Evolutionary conservation across 2,888 invertebrate species (phyloP).

Genomic region (Ochropacha duplaris): DNA sequence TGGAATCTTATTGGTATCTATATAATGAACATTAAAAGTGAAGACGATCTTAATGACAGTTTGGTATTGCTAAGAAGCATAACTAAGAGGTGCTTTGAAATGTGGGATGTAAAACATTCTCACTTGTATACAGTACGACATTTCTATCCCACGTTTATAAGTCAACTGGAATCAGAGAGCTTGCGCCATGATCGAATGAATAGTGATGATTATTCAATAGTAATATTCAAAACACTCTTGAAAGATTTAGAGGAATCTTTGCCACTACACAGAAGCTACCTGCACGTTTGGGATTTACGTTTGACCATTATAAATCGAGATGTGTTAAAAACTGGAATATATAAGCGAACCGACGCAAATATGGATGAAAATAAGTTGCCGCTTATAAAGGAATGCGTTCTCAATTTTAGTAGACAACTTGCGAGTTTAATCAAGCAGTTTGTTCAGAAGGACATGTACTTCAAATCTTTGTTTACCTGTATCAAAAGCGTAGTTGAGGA

Average conservation of each 20-base stretch:
- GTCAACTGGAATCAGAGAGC: slow-evolving; percentile 15
- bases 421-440: slow-evolving; percentile 28
- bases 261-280: slow-evolving; percentile 31
- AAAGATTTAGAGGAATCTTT: slow-evolving; percentile 21
- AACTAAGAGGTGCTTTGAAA: slow-evolving; percentile 23
- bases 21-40: slow-evolving; percentile 20
- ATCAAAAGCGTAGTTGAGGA: neutral
- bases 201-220: slow-evolving; percentile 15
- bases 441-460: slow-evolving; percentile 23
- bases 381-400: slow-evolving; percentile 12
- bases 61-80: slow-evolving; percentile 26
- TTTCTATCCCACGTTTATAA: slow-evolving; percentile 25
- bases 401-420: slow-evolving; percentile 31
- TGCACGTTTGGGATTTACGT: slow-evolving; percentile 36
- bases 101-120: slow-evolving; percentile 23
- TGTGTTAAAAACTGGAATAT: slow-evolving; percentile 13
- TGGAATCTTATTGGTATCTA: slow-evolving; percentile 37
- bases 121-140: slow-evolving; percentile 20
- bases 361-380: neutral
- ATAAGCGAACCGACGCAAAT: slow-evolving; percentile 5
- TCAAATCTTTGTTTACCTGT: neutral
- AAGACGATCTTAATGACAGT: slow-evolving; percentile 21
- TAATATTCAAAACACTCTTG: slow-evolving; percentile 31
- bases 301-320: slow-evolving; percentile 28
- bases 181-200: slow-evolving; percentile 7